Percentiles rank a stretch among this genome's conserved stretches.
These are phyloP conservation scores for Phthorimaea operculella DNA, from an alignment of 1,140 invertebrate genomes.

Conservation along the genomic window DNA sequence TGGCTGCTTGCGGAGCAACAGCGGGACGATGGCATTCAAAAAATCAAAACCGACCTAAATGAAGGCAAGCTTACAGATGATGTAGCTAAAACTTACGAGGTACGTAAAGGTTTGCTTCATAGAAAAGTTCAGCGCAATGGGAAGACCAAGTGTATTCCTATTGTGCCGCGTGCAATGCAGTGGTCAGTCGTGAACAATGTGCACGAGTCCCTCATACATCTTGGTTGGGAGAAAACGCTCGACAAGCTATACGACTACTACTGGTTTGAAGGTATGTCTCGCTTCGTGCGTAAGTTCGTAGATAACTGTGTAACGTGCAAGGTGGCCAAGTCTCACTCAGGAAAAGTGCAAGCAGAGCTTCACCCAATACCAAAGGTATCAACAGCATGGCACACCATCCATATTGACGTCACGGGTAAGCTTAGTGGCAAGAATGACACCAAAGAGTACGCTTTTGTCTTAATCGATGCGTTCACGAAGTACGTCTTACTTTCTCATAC, in stretches of 20 bases:
- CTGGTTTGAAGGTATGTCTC: slow-evolving; percentile 16
- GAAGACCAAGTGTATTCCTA: slow-evolving; percentile 4
- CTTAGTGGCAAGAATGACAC: slow-evolving; percentile 23
- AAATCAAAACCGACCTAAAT: slow-evolving; percentile 6
- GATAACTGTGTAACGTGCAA: slow-evolving; percentile 25
- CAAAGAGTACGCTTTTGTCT: slow-evolving; percentile 22
- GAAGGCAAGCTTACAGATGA: slow-evolving; percentile 8
- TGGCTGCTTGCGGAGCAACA: slow-evolving; percentile 13
- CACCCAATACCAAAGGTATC: slow-evolving; percentile 25
- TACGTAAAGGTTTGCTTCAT: background rate
- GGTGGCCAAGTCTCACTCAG: slow-evolving; percentile 18
- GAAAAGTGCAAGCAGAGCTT: slow-evolving; percentile 25
- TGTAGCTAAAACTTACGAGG: background rate
- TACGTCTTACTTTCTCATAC: slow-evolving; percentile 28
- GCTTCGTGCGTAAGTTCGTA: slow-evolving; percentile 19
- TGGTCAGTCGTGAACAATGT: slow-evolving; percentile 18
- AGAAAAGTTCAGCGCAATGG: slow-evolving; percentile 2
- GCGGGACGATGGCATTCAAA: slow-evolving; percentile 9
- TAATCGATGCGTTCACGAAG: slow-evolving; percentile 42
- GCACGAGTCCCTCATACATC: slow-evolving; percentile 17
- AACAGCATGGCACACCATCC: slow-evolving; percentile 24
- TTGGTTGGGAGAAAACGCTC: slow-evolving; percentile 32
- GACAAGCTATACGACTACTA: slow-evolving; percentile 20
- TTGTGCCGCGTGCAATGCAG: slow-evolving; percentile 13
- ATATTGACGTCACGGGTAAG: slow-evolving; percentile 27